Conservation (phyloP, 2,888 invertebrate genomes). For the Sphecodes monilicornis region DNA sequence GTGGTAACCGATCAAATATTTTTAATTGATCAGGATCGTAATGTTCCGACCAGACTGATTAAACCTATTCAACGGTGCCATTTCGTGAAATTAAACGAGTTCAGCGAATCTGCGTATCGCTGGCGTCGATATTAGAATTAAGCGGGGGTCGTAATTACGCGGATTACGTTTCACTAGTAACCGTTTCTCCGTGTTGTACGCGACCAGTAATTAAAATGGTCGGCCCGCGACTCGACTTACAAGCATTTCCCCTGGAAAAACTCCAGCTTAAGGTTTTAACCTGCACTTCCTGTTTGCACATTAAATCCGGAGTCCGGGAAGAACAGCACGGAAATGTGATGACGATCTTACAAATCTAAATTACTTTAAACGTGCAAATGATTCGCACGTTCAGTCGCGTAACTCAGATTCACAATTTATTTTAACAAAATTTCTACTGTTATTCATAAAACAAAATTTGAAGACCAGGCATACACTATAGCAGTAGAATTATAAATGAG, state of each 20-base stretch:
- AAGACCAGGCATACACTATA: too few relatives aligned
- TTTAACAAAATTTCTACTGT: not conserved
- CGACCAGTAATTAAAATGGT: constrained; percentile 39
- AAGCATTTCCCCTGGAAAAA: constrained; percentile 25
- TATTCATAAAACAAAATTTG: too few relatives aligned
- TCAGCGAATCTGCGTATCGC: constrained; percentile 13
- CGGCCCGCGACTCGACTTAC: constrained; percentile 4
- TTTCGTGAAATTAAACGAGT: constrained; percentile 19
- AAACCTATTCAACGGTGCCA: not conserved
- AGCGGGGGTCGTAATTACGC: constrained; percentile 18
- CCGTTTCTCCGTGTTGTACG: not conserved
- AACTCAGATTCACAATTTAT: not conserved
- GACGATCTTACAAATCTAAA: not conserved
- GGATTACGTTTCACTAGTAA: constrained; percentile 17
- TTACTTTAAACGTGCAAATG: not conserved
- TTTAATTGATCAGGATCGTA: not conserved
- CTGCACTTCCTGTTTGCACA: not conserved
- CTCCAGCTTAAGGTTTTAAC: not conserved
- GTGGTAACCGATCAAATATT: not conserved
- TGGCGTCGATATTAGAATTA: constrained; percentile 27
- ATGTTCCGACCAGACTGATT: not conserved
- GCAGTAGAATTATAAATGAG: too few relatives aligned
- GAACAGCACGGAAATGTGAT: not conserved
- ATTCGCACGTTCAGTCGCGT: too few relatives aligned
- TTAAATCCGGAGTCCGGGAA: constrained; percentile 1